Evolutionary conservation across 2,113 vertebrate genomes (phyloP), one percentile per base, ranked within the genome.

Genomic region (Chrysemys picta): DNA sequence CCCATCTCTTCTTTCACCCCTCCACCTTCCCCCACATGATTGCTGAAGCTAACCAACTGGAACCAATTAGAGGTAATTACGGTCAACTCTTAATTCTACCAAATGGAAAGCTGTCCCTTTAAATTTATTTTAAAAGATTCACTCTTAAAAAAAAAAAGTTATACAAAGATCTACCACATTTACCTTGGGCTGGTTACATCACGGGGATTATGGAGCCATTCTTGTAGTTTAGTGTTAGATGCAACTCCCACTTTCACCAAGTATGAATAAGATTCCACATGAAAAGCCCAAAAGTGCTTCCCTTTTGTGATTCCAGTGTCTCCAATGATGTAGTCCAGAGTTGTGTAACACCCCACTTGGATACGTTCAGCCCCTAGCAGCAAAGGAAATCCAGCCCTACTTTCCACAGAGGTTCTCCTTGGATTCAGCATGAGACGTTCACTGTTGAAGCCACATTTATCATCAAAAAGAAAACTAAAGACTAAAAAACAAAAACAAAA

Each of bases 221-320:
- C 99, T 52, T 99, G 97, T 57, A 99, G 98, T 96, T 99, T 99
- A 57, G 98, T 98, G 80, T 99, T 98, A 1, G 99, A 99, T 29
- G 99, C 99, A 84, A 99, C 99, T 12, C 99, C 99, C 24, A 98
- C 99, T 98, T 99, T 99, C 24, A 99, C 99, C 98, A 99, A 94
- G 97, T 99, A 99, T 2, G 99, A 99, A 89, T 98, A 98, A 0
- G 99, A 98, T 79, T 99, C 99, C 95, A 99, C 99, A 2, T 50
- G 98, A 96, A 99, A 99, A 80, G 99, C 99, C 99, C 99, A 99
- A 85, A 99, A 99, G 96, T 99, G 99, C 79, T 98, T 99, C 75
- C 99, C 99, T 97, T 99, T 99, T 57, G 98, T 98, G 97, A 99
- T 98, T 24, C 99, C 99, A 1, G 96, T 97, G 91, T 99, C 99